phyloP scores from a whole-genome alignment of 2,888 invertebrate species.

The Agrilus biguttatus region DNA sequence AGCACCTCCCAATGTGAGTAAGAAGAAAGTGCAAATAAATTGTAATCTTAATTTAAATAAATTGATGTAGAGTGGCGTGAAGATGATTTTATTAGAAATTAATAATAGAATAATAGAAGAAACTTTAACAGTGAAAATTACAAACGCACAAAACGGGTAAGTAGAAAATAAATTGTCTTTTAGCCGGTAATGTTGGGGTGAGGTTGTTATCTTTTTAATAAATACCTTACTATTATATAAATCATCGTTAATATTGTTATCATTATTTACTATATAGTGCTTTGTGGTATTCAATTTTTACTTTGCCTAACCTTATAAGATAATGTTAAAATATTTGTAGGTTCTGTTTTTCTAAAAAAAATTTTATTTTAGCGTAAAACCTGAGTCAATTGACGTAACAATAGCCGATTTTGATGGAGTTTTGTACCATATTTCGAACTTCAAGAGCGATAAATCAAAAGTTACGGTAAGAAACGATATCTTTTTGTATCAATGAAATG shows the following conservation, averaged over 20 bases:
- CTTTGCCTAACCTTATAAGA: no score
- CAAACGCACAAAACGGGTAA: constrained; percentile 92
- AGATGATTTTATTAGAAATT: constrained; percentile 95
- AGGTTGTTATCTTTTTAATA: constrained; percentile 1
- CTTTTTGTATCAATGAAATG: not conserved
- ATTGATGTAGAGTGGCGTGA: constrained; percentile 15
- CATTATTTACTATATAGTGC: no score
- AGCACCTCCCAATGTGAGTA: constrained; percentile 13
- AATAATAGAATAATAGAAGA: constrained; percentile 99
- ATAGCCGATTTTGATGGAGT: constrained; percentile 99
- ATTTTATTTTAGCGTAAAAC: constrained; percentile 57
- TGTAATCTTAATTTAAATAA: constrained; percentile 11
- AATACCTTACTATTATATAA: no score
- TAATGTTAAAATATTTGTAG: no score
- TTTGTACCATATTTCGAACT: constrained; percentile 94
- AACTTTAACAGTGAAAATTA: constrained; percentile 87
- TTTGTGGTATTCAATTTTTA: no score
- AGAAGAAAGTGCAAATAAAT: constrained; percentile 8
- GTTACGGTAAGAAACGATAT: constrained; percentile 56
- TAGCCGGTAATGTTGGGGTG: constrained; percentile 9
- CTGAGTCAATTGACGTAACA: constrained; percentile 86
- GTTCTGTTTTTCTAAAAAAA: no score
- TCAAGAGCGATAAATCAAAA: constrained; percentile 92
- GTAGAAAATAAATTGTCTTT: constrained; percentile 26
- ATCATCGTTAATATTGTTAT: no score